Conservation (phyloP, 2,888 invertebrate genomes). For the Chloromyia formosa region DNA sequence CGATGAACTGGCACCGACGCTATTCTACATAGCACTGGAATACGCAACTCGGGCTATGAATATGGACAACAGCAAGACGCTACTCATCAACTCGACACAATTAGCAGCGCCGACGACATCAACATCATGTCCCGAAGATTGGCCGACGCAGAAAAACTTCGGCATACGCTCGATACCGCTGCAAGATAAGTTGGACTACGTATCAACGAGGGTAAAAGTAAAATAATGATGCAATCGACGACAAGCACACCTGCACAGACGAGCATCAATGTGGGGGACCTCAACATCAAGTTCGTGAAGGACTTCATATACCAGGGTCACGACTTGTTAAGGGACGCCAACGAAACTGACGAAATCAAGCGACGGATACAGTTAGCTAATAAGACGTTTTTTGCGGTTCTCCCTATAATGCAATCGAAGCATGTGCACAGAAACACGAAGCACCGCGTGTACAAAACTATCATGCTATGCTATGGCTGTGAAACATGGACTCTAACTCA, state of each 20-base stretch:
- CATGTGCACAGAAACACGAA: too few species aligned
- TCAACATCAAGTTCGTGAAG: neutral
- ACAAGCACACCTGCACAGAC: too few species aligned
- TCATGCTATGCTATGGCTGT: neutral
- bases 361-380: neutral
- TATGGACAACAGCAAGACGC: neutral
- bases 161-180: neutral
- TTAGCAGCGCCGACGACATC: neutral
- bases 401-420: neutral
- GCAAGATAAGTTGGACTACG: neutral
- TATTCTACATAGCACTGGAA: neutral
- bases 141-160: neutral
- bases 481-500: neutral
- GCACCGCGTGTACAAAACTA: neutral
- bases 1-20: neutral
- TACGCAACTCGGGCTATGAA: neutral
- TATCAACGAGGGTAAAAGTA: neutral
- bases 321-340: neutral
- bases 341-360: neutral
- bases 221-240: neutral
- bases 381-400: neutral
- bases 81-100: too few species aligned
- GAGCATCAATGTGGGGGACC: neutral
- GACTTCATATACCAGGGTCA: neutral
- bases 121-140: neutral